A percentile compares a stretch with the other conserved stretches of the same genome.
Conservation (phyloP, 2,113 vertebrate genomes). For the Crocuta crocuta region DNA sequence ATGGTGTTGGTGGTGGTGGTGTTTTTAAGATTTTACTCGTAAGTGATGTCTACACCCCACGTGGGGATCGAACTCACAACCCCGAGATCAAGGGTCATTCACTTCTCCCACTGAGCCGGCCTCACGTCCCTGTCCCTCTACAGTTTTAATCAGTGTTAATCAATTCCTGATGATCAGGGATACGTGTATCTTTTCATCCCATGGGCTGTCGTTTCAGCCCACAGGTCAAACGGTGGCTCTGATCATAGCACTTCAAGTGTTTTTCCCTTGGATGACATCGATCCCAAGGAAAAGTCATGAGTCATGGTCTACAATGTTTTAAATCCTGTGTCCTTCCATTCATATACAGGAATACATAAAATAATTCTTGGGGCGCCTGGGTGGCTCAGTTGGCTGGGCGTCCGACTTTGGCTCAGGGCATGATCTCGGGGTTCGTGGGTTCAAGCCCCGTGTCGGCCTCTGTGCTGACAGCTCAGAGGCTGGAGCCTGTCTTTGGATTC, state of each 20-base stretch:
- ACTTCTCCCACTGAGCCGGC: neutral
- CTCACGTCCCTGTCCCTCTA: neutral
- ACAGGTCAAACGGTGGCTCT: neutral
- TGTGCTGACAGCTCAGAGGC: no score
- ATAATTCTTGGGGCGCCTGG: no score
- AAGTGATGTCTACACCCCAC: neutral
- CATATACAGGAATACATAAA: neutral
- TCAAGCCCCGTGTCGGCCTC: no score
- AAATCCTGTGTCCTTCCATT: neutral
- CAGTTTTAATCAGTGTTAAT: neutral
- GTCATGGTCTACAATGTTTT: neutral
- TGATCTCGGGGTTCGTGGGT: no score
- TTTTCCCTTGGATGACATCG: neutral
- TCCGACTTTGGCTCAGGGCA: no score
- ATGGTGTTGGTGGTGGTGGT: no score
- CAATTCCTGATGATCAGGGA: neutral
- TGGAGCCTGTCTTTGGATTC: no score
- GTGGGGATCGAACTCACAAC: neutral
- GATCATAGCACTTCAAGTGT: neutral
- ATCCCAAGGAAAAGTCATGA: neutral
- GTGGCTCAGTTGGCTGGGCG: no score
- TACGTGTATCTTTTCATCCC: neutral
- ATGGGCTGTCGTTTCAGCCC: neutral
- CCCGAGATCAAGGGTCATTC: neutral
- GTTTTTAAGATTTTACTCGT: neutral